Evolutionary conservation across 2,888 invertebrate species (phyloP).

Genomic region (Lithophane leautieri): DNA sequence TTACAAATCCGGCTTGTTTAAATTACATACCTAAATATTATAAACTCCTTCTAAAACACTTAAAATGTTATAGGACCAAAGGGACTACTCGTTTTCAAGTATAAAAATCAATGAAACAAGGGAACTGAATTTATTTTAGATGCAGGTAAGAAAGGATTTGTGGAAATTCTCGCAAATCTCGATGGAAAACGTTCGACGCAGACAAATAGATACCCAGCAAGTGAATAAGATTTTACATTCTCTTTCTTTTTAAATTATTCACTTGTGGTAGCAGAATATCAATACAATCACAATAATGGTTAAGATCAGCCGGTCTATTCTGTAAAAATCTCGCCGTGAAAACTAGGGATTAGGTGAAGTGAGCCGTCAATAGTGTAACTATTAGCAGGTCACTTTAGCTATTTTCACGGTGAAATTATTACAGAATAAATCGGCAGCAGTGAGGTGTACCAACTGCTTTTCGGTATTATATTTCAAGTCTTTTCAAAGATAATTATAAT

Average conservation of each 20-base stretch:
- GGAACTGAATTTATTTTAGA: constrained; percentile 29
- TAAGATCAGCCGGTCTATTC: too few species aligned
- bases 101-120: constrained; percentile 1
- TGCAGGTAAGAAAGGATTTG: constrained; percentile 39
- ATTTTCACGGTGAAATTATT: too few species aligned
- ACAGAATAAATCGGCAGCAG: too few species aligned
- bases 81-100: neutral
- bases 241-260: constrained; percentile 8
- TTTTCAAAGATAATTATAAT: neutral
- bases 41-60: neutral
- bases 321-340: too few species aligned
- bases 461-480: neutral
- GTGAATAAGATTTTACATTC: constrained; percentile 13
- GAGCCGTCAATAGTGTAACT: too few species aligned
- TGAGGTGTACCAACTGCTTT: neutral
- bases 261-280: neutral
- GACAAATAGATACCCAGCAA: constrained; percentile 27
- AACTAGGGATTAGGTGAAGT: too few species aligned
- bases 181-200: constrained; percentile 14
- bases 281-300: too few species aligned
- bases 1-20: too few species aligned
- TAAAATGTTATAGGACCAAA: neutral
- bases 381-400: too few species aligned
- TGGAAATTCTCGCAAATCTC: constrained; percentile 44
- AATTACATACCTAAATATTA: neutral